Base-by-base conservation (phyloP, 2,888 invertebrate genomes). In the Microchrysa polita region DNA sequence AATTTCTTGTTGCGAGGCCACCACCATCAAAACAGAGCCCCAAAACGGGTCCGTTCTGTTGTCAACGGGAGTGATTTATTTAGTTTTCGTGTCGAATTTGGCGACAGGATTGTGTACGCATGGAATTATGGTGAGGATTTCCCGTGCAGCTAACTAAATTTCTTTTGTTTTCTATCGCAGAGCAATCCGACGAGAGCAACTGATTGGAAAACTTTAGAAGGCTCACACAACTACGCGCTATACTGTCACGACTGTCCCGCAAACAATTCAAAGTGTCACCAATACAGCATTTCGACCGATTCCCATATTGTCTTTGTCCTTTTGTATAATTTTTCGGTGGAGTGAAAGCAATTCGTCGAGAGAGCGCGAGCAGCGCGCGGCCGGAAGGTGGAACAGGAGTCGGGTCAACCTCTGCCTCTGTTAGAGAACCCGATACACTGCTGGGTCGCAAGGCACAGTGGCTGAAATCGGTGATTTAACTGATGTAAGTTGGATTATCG, bases 391-490 rank as follows among this genome's bases (percentile, higher is more conserved):
- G 23, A 9, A 40, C 5, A 18, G 16, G n/a, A 40, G 2, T 40
- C 61, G 18, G 61, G n/a, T 1, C 34, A 63, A 40, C 20, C 20
- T 12, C n/a, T n/a, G 14, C 27, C 23, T 12, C 22, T 22, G 59
- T 34, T 27, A 53, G 14, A 9, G 55, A 40, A 57, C 52, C 40
- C 40, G 57, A 57, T 69, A 69, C 23, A 53, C 53, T 23, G 20
- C 61, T 59, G 53, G 60, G 60, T 60, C 65, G 34, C 57, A 73
- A 42, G 60, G 77, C 78, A 79, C 78, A 80, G 81, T 81, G 82
- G 82, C 82, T 81, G 82, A 81, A 78, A 79, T 80, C 78, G 79
- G 79, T 77, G 80, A 79, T 78, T 77, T 78, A 81, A 80, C 80
- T 80, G 81, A 82, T 81, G 82, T 81, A 81, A 82, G 82, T 81